Evolutionary conservation across 2,113 vertebrate species (phyloP), one percentile per base, ranked within the genome.

Genomic region (Mystacornis crossleyi): DNA sequence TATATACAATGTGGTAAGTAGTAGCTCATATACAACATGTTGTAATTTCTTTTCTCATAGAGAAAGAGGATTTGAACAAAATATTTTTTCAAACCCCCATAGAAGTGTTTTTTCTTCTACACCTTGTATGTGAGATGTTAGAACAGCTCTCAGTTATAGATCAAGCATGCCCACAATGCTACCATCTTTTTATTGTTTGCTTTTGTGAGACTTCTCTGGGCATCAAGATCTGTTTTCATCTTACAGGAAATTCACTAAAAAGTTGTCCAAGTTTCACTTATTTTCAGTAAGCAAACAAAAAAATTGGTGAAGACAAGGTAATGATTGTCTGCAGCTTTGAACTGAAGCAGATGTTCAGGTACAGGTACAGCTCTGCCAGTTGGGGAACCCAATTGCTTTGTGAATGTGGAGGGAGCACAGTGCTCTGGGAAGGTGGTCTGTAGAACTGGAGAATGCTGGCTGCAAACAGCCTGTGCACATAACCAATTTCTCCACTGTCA

Each of bases 401-500:
- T 5, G 62, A 16, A 0, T 24, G 25, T 6, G 6, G 47, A 54
- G 40, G 28, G 50, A 62, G 29, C 38, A 11, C 13, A 14, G 57
- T 16, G 53, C 24, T 74, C 26, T 34, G 23, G 19, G 9, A 24
- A 19, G 48, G 50, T 18, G 19, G 4, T 29, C 29, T 48, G 5
- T 18, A 14, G 33, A 66, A 14, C 24, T 64, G 47, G 23, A 14
- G 16, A 47, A 2, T 14, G 6, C 36, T 73, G 38, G 9, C 38
- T 73, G 54, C 34, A 65, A 47, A 36, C 24, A 74, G 48, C 38
- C 31, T 38, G 48, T 28, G n/a, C 12, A 18, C 12, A 3, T 7
- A 23, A 38, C 4, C 13, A 29, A 0, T 50, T 58, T 11, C 57
- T 65, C 7, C 29, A 34, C 38, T 1, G 0, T 20, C 75, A 15